These are phyloP conservation scores for Chascanopsetta lugubris DNA, from an alignment of 2,113 vertebrate species.

Conservation along the genomic window DNA sequence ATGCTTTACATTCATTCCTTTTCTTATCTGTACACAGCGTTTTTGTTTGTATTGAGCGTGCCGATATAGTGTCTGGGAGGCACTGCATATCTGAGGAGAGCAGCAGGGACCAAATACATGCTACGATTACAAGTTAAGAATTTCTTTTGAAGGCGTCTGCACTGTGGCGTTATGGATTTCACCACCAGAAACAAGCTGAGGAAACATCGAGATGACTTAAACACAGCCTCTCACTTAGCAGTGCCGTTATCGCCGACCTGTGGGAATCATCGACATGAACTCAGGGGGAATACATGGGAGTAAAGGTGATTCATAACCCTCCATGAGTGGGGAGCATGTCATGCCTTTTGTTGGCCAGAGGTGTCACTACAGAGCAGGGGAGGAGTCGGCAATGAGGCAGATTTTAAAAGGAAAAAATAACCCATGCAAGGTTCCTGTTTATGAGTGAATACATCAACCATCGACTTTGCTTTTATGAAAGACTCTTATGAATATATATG, in stretches of 20 bases:
- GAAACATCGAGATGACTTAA: constrained; percentile 34
- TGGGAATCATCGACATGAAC: constrained; percentile 36
- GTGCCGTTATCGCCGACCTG: constrained; percentile 27
- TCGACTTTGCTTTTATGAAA: not conserved
- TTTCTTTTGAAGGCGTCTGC: constrained; percentile 24
- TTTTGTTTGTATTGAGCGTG: constrained; percentile 19
- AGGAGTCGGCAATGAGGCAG: constrained; percentile 13
- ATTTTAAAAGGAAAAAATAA: not conserved
- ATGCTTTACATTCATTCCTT: constrained; percentile 34
- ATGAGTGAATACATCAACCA: not conserved
- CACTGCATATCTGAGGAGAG: constrained; percentile 27
- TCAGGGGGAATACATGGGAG: constrained; percentile 30
- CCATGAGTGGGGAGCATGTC: constrained; percentile 13
- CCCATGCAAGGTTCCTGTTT: not conserved
- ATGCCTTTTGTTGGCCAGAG: constrained; percentile 23
- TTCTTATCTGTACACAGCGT: constrained; percentile 17
- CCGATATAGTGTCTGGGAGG: constrained; percentile 31
- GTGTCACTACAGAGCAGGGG: constrained; percentile 36
- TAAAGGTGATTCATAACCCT: constrained; percentile 47
- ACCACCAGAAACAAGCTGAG: constrained; percentile 2
- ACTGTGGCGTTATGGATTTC: constrained; percentile 30
- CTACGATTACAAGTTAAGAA: constrained; percentile 25
- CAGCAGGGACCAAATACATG: constrained; percentile 28
- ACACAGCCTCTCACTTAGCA: constrained; percentile 9
- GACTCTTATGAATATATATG: not conserved